Conservation (phyloP, 1,140 invertebrate species). For the Onthophagus taurus region DNA sequence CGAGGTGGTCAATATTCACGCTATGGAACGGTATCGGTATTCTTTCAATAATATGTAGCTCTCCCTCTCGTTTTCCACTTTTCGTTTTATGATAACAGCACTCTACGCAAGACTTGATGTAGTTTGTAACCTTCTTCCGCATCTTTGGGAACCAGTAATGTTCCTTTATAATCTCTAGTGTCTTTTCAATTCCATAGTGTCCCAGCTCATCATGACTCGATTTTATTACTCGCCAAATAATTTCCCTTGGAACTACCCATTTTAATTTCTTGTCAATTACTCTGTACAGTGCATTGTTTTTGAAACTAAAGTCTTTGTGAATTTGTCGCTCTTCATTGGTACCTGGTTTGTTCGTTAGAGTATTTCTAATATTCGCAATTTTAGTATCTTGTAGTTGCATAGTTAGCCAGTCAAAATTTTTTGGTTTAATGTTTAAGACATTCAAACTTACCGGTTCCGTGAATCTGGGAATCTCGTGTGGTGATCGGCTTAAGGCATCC, state of each 20-base stretch:
- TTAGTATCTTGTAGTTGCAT: neutral
- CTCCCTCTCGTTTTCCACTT: neutral
- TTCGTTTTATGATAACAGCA: neutral
- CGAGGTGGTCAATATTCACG: slow-evolving; percentile 26
- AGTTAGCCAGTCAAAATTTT: too few species aligned
- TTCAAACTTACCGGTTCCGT: too few species aligned
- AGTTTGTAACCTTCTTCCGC: slow-evolving; percentile 11
- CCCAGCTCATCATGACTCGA: slow-evolving; percentile 8
- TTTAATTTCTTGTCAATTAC: too few species aligned
- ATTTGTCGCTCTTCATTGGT: neutral
- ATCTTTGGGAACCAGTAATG: slow-evolving; percentile 15
- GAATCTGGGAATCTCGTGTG: too few species aligned
- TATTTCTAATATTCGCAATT: neutral
- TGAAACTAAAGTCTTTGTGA: too few species aligned
- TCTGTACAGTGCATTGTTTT: too few species aligned
- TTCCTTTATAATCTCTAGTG: slow-evolving; percentile 1
- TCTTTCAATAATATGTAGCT: slow-evolving; percentile 3
- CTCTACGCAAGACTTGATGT: slow-evolving; percentile 12
- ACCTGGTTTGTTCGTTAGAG: neutral
- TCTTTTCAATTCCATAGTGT: slow-evolving; percentile 8
- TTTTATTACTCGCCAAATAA: slow-evolving; percentile 3
- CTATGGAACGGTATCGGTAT: neutral
- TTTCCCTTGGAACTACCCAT: slow-evolving; percentile 10
- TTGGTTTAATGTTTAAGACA: too few species aligned
- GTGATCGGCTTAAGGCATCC: too few species aligned